Percentiles rank a stretch among this genome's conserved stretches.
Evolutionary conservation across 2,888 invertebrate genomes (phyloP).

Genomic region (Melieria omissa): DNA sequence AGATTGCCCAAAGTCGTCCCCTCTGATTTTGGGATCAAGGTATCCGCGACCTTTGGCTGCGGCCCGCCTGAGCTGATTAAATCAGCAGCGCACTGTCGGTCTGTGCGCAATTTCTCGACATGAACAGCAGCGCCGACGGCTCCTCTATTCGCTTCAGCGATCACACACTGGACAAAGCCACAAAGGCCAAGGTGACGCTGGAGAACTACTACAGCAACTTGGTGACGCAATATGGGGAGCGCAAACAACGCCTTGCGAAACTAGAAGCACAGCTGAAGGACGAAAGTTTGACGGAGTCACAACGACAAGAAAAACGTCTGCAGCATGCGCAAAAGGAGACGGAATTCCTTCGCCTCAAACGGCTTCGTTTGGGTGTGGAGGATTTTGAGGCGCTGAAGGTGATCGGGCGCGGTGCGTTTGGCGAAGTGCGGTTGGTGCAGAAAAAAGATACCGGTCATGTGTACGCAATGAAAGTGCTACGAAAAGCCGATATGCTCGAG

Average conservation of each 20-base stretch:
- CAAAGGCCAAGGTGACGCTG: conserved; percentile 97
- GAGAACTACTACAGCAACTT: conserved; percentile 99
- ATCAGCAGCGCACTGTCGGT: too few species aligned
- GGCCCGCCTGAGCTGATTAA: too few species aligned
- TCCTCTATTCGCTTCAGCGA: conserved; percentile 89
- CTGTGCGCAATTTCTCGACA: conserved; percentile 7
- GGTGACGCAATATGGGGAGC: conserved; percentile 95
- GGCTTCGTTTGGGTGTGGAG: conserved; percentile 95
- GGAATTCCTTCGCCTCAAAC: conserved; percentile 95
- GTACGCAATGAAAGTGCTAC: conserved; percentile 99
- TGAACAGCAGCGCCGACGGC: conserved; percentile 58
- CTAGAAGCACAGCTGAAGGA: conserved; percentile 97
- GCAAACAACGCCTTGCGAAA: conserved; percentile 93
- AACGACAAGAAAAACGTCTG: conserved; percentile 85
- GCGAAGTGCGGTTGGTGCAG: conserved; percentile 96
- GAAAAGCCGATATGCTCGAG: conserved; percentile 99
- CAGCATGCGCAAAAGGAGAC: conserved; percentile 99
- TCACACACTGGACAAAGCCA: conserved; percentile 97
- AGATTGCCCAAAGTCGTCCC: too few species aligned
- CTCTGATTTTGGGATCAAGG: too few species aligned
- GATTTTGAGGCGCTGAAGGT: conserved; percentile 98
- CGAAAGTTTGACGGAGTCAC: conserved; percentile 92
- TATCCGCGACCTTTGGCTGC: too few species aligned
- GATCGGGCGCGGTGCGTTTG: conserved; percentile 92
- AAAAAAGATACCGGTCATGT: conserved; percentile 99